Base-by-base conservation (phyloP, 2,888 invertebrate genomes). In the Cyclophora albipunctata region DNA sequence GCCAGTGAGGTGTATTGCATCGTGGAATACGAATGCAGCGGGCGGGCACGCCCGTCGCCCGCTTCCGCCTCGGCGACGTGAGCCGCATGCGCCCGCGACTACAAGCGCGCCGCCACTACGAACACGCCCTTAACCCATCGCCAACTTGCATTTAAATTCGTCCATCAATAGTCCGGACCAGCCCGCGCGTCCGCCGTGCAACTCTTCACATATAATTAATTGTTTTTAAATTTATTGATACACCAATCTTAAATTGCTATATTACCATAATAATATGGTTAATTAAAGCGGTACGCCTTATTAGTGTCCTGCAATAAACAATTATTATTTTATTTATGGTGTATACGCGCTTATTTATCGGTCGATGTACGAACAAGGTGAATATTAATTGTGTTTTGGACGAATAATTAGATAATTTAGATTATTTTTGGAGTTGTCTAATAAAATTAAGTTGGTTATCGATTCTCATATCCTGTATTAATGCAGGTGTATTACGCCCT, bases 21-120 rank as follows among this genome's bases (percentile, higher is more conserved):
- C 59, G 62, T 73, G 62, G 86, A 82, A 87, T 88, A 86, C 77
- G 71, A 86, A 87, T 83, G 76, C 71, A 64, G 53, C 51, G 62
- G 61, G 63, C 61, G 63, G 56, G 69, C 67, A 63, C 71, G 70
- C 71, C 64, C 73, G 73, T 73, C 53, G 60, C 73, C 79, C 84
- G 85, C 84, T 86, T 86, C 87, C 86, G 84, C 71, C 78, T 76
- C 59, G 48, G 34, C 49, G 57, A 84, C 87, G 86, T 84, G 86
- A 63, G 54, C 50, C 3, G 85, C 73, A 81, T 86, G 51, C 55
- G 33, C 54, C 49, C 52, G 48, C 46, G 56, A 79, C 73, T 71
- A 76, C 81, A 84, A 81, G 67, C 67, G 62, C 57, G 71, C 83
- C 84, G 83, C 83, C 60, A 66, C 49, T 51, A 52, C 48, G 20